These are phyloP conservation scores for Vicugna pacos DNA, from an alignment of 2,113 vertebrate genomes.

Conservation along the genomic window DNA sequence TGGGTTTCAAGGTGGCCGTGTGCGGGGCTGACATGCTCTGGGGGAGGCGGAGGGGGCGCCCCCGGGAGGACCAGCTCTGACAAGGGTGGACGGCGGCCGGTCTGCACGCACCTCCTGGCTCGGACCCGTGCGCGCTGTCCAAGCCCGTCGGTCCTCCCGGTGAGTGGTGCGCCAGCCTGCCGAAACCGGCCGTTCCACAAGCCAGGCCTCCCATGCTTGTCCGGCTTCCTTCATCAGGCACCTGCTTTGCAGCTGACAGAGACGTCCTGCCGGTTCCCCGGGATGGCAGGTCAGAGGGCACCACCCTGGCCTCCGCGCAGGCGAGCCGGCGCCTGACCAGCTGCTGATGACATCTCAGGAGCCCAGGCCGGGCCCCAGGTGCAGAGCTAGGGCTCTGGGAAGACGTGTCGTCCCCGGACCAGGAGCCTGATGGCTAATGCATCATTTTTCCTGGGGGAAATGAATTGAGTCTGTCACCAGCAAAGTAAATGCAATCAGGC, in stretches of 20 bases:
- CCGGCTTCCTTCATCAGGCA: not conserved
- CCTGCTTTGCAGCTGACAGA: not conserved
- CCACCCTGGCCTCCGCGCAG: not conserved
- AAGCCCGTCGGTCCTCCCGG: not conserved
- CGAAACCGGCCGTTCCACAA: not conserved
- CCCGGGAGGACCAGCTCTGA: not conserved
- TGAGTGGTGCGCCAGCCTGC: rapidly evolving
- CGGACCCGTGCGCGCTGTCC: not conserved
- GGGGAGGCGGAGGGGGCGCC: not conserved
- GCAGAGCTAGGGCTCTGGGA: constrained; percentile 13
- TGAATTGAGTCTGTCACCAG: constrained; percentile 83
- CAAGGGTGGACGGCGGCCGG: not conserved
- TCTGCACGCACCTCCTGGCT: too few species aligned
- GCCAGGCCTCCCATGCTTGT: not conserved
- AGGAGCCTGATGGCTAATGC: constrained; percentile 73
- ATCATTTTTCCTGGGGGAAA: constrained; percentile 74
- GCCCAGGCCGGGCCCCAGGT: not conserved
- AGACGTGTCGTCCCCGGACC: constrained; percentile 55
- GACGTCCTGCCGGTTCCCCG: not conserved
- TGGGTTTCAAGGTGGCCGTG: not conserved
- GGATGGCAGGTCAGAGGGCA: not conserved
- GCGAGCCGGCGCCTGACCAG: not conserved
- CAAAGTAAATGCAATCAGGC: constrained; percentile 84
- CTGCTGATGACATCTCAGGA: constrained; percentile 55
- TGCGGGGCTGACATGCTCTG: not conserved